Percentiles rank a stretch among this genome's conserved stretches.
These are phyloP conservation scores for Pseudochaenichthys georgianus DNA, from an alignment of 2,797 vertebrate genomes.

Conservation along the genomic window DNA sequence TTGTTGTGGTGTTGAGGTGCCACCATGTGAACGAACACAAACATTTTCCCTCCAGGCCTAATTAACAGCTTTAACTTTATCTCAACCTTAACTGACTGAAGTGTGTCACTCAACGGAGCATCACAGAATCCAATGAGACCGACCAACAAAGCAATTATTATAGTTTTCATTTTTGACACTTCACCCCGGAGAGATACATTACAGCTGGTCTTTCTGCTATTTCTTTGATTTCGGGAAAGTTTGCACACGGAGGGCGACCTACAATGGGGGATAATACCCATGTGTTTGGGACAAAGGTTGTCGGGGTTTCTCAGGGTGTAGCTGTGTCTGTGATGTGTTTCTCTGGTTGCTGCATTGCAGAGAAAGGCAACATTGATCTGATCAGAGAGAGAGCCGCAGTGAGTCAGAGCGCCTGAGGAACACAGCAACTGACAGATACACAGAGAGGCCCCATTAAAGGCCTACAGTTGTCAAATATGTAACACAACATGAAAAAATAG, in stretches of 20 bases:
- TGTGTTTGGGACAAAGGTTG: slow-evolving; percentile 53
- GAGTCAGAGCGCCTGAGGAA: slow-evolving; percentile 68
- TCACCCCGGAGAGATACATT: slow-evolving; percentile 35
- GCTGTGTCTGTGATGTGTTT: slow-evolving; percentile 71
- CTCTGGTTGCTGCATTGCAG: slow-evolving; percentile 79
- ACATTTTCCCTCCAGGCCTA: slow-evolving; percentile 47
- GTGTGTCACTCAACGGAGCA: slow-evolving; percentile 36
- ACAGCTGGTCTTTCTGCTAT: slow-evolving; percentile 44
- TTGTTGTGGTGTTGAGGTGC: slow-evolving; percentile 6
- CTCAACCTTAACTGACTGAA: slow-evolving; percentile 38
- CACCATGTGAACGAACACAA: slow-evolving; percentile 28
- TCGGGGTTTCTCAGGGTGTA: slow-evolving; percentile 62
- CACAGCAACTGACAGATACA: slow-evolving; percentile 61
- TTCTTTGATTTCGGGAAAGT: slow-evolving; percentile 60
- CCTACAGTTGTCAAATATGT: slow-evolving; percentile 48
- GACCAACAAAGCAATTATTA: slow-evolving; percentile 41
- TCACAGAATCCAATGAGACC: slow-evolving; percentile 1
- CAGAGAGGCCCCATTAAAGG: slow-evolving; percentile 65
- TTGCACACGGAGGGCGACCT: slow-evolving; percentile 67
- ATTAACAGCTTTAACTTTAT: slow-evolving; percentile 51
- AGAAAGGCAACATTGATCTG: slow-evolving; percentile 81
- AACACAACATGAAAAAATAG: slow-evolving; percentile 42
- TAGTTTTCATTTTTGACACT: slow-evolving; percentile 34
- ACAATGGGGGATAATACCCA: slow-evolving; percentile 48
- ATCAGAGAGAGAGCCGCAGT: slow-evolving; percentile 68